Percentiles rank a stretch among this genome's conserved stretches.
phyloP scores from a whole-genome alignment of 1,140 invertebrate species.

The Caligus rogercresseyi region DNA sequence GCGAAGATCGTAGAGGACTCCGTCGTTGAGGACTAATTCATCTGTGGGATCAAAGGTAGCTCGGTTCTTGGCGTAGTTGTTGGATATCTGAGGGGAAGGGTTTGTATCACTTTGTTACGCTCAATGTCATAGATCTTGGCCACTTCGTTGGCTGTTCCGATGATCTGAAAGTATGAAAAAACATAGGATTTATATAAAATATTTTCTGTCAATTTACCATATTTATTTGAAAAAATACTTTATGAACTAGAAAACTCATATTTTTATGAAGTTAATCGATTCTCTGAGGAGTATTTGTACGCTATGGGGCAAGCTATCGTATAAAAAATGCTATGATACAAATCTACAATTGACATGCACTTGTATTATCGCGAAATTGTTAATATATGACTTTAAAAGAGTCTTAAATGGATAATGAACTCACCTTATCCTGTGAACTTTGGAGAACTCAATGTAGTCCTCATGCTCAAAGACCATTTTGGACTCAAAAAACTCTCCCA shows the following conservation, averaged over 20 bases:
- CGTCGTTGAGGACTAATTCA: constrained; percentile 81
- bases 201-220: too few species aligned
- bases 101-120: constrained; percentile 52
- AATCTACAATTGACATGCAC: too few species aligned
- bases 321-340: too few species aligned
- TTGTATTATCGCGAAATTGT: too few species aligned
- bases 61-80: constrained; percentile 79
- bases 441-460: constrained; percentile 78
- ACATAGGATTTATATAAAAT: constrained; percentile 21
- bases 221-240: constrained; percentile 1
- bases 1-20: constrained; percentile 85
- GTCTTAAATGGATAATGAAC: too few species aligned
- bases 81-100: constrained; percentile 61
- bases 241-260: not conserved
- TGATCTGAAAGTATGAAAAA: constrained; percentile 23
- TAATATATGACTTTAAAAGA: too few species aligned
- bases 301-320: too few species aligned
- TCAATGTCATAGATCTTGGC: constrained; percentile 69
- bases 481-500: constrained; percentile 48
- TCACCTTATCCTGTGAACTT: constrained; percentile 51
- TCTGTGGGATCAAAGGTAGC: constrained; percentile 87
- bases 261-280: too few species aligned
- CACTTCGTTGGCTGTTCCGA: constrained; percentile 9
- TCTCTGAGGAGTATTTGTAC: too few species aligned
- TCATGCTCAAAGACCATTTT: constrained; percentile 55